Evolutionary conservation across 2,888 invertebrate species (phyloP), one percentile per base, ranked within the genome.

Genomic region (Drosophila buzzatii): DNA sequence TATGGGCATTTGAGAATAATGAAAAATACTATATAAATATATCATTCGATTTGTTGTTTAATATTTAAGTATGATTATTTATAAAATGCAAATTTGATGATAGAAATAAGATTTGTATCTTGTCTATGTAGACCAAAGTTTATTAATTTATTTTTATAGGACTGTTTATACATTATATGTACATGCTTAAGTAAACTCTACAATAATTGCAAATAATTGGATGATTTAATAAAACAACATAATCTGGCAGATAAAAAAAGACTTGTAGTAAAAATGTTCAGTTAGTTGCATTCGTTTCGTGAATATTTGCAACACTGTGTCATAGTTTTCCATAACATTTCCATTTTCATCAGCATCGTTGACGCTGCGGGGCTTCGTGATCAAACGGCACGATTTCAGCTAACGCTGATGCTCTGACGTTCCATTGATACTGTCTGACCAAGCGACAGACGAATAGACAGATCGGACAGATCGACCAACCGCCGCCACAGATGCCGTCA

Each of bases 331-430:
- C 53, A 79, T 56, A 81, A 52, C 53, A 71, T 84, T 80, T 84
- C 74, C 70, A 82, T 82, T 79, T 82, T 71, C 76, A 85, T 73
- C 71, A 60, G 52, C 74, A 57, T 57, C 59, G 69, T 57, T 53
- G 69, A 67, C 66, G 69, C 79, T 75, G 64, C 64, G 77, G 82
- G 85, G 85, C 85, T 76, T 71, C 85, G 83, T 85, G 84, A 83
- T 83, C 86, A 79, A 79, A 74, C 76, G 70, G 67, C 82, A 82
- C 85, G 85, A 87, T 76, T 74, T 78, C 27, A 67, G 73, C 71
- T 77, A 74, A 77, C 72, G 71, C 62, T 69, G 72, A 49, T 73
- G 71, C 57, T 69, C 52, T 73, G 73, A 37, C 76, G 82, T 76
- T 79, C 69, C 76, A 79, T 64, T 69, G 72, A 70, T 64, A 71